phyloP scores from a whole-genome alignment of 30 jellyfish, hydroid and myxozoan species.

The Clytia hemisphaerica region DNA sequence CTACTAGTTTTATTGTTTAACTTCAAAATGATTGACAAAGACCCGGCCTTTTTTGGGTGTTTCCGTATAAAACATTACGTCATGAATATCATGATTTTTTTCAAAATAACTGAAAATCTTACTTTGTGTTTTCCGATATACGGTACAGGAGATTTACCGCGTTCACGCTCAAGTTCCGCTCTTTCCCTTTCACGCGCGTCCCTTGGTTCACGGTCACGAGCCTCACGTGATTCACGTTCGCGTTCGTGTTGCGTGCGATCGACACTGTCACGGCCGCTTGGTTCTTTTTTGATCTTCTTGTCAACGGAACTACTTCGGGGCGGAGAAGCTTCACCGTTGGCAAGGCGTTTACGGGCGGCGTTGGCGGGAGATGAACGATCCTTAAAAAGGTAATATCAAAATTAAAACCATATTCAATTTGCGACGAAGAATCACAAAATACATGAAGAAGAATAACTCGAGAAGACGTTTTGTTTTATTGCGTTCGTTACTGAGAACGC shows the following conservation, averaged over 20 bases:
- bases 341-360: slow-evolving; percentile 65
- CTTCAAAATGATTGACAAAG: too few relatives aligned
- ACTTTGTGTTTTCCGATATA: too few relatives aligned
- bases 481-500: too few relatives aligned
- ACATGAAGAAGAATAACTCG: too few relatives aligned
- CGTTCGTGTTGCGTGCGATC: neutral
- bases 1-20: too few relatives aligned
- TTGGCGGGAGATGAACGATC: slow-evolving; percentile 80
- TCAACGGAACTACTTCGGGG: slow-evolving; percentile 74
- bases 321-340: slow-evolving; percentile 96
- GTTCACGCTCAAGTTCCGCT: slow-evolving; percentile 25
- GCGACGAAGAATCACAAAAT: neutral
- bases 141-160: slow-evolving; percentile 50
- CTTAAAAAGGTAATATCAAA: slow-evolving; percentile 14
- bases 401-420: neutral
- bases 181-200: neutral
- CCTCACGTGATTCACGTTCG: too few relatives aligned
- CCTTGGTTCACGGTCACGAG: too few relatives aligned
- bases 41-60: too few relatives aligned
- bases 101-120: neutral
- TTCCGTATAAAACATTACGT: too few relatives aligned
- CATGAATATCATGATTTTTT: too few relatives aligned
- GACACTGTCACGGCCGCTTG: slow-evolving; percentile 38
- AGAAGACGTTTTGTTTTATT: too few relatives aligned
- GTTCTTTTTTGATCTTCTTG: slow-evolving; percentile 57